Evolutionary conservation across 2,797 vertebrate genomes (phyloP).

Genomic region (Momotus momota): DNA sequence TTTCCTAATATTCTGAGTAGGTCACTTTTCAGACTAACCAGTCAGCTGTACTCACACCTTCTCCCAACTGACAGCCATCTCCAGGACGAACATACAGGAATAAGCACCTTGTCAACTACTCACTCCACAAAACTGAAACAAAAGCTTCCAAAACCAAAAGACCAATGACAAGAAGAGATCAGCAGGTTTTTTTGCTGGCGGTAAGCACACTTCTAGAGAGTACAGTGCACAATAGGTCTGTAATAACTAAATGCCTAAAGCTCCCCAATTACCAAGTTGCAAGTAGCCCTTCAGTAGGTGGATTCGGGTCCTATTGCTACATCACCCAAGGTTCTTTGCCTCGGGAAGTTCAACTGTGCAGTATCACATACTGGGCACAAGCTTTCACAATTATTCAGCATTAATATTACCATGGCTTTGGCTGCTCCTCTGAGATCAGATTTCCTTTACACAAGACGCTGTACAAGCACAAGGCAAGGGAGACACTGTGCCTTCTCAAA

Average conservation of each 20-base stretch:
- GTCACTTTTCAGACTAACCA: constrained; percentile 26
- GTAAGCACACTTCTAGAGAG: neutral
- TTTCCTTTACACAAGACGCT: neutral
- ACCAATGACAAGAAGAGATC: neutral
- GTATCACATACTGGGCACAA: neutral
- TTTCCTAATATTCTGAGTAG: constrained; percentile 26
- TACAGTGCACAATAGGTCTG: neutral
- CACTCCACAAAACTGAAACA: neutral
- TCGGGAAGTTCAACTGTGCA: neutral
- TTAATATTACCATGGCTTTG: neutral
- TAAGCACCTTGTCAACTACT: neutral
- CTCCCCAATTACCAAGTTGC: neutral
- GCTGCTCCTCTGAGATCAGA: neutral
- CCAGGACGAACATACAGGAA: neutral
- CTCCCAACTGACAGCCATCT: neutral
- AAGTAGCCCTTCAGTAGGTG: neutral
- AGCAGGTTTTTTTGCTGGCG: neutral
- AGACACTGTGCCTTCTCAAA: neutral
- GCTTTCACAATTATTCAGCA: neutral
- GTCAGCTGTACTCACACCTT: neutral
- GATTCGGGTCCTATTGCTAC: neutral
- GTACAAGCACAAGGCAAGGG: neutral
- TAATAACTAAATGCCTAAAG: neutral
- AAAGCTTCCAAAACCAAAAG: neutral
- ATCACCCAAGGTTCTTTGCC: neutral